Conservation (phyloP, 2,888 invertebrate genomes). For the Apotomis capreana region DNA sequence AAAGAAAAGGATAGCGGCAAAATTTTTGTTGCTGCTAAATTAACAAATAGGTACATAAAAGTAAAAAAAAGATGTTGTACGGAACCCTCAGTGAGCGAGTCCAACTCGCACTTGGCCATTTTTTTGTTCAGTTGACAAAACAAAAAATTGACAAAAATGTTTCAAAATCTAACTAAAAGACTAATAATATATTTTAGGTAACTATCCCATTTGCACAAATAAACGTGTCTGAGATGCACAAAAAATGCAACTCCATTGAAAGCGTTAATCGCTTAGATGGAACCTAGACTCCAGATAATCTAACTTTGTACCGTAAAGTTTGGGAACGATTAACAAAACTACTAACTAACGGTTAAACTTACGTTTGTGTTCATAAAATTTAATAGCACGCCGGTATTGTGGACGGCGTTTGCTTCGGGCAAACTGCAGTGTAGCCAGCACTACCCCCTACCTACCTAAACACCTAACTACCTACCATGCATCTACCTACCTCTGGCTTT, state of each 20-base stretch:
- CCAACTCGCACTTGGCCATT: no score
- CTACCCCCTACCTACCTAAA: background rate
- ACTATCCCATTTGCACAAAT: background rate
- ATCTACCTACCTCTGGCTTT: slow-evolving; percentile 15
- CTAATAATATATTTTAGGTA: no score
- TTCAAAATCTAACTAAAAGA: no score
- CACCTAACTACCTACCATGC: no score
- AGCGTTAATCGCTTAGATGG: background rate
- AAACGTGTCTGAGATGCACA: background rate
- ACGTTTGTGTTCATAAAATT: slow-evolving; percentile 36
- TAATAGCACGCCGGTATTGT: slow-evolving; percentile 18
- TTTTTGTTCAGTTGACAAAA: no score
- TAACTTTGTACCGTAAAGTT: slow-evolving; percentile 10
- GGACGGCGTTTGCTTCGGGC: slow-evolving; percentile 31
- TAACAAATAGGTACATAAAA: no score
- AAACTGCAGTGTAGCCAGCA: slow-evolving; percentile 12
- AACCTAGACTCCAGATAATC: slow-evolving; percentile 10
- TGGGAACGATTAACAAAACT: slow-evolving; percentile 1
- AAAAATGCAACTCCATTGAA: background rate
- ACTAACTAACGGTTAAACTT: slow-evolving; percentile 17
- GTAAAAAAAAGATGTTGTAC: no score
- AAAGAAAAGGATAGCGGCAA: no score
- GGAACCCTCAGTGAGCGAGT: no score
- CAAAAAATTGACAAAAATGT: no score
- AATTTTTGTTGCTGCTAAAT: no score